Percentiles rank a stretch among this genome's conserved stretches.
Conservation (phyloP, 1,140 invertebrate species). For the Myzus persicae region DNA sequence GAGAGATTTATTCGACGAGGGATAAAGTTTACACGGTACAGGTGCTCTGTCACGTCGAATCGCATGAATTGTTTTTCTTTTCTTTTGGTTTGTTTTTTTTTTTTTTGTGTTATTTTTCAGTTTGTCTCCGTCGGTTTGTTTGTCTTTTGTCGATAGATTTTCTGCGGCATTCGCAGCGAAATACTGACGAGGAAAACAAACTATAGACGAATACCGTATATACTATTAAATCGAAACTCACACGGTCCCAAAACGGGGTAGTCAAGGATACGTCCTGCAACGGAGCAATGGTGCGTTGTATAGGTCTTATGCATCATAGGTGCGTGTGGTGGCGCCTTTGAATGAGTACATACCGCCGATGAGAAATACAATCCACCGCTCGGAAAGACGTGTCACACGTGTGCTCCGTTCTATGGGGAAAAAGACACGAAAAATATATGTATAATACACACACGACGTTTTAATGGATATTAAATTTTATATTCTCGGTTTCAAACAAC, state of each 20-base stretch:
- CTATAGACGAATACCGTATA: not conserved
- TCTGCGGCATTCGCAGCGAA: not conserved
- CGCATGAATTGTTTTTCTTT: conserved; percentile 41
- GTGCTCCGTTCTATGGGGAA: not conserved
- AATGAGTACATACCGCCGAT: not conserved
- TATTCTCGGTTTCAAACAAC: not conserved
- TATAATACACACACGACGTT: not conserved
- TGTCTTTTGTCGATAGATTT: conserved; percentile 49
- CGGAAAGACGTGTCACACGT: not conserved
- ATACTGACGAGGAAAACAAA: not conserved
- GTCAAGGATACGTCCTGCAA: conserved; percentile 11
- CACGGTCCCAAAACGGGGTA: not conserved
- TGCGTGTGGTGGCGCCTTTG: not conserved
- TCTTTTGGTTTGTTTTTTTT: not conserved
- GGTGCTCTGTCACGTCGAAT: conserved; percentile 56
- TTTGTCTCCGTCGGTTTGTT: conserved; percentile 25
- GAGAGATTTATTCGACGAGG: conserved; percentile 55
- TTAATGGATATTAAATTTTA: conserved; percentile 49
- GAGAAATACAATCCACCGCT: not conserved
- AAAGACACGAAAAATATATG: not conserved
- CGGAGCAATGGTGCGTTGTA: not conserved
- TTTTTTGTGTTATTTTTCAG: not conserved
- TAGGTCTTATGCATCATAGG: not conserved
- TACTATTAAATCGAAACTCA: conserved; percentile 51
- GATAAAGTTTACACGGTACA: conserved; percentile 50